These are phyloP conservation scores for Parus major DNA, from an alignment of 2,113 vertebrate species.

Conservation along the genomic window DNA sequence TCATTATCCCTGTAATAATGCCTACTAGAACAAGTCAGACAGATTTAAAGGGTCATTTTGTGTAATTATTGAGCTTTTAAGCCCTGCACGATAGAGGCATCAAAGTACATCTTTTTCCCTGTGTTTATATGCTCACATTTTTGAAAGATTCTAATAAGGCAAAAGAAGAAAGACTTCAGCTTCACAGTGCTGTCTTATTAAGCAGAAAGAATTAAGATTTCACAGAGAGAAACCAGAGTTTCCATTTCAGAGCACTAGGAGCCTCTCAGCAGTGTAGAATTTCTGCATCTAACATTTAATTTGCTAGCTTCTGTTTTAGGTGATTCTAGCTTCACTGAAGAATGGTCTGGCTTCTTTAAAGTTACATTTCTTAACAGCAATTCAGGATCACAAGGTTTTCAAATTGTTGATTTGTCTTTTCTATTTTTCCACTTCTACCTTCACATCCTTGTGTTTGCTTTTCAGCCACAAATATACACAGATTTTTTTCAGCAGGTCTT, in stretches of 20 bases:
- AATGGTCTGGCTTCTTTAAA: background rate
- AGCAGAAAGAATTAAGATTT: constrained; percentile 6
- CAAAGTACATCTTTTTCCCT: constrained; percentile 4
- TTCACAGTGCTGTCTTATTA: background rate
- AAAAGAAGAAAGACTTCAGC: constrained; percentile 1
- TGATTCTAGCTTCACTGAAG: background rate
- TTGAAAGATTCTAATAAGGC: background rate
- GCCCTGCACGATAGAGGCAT: background rate
- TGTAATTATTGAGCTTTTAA: constrained; percentile 46
- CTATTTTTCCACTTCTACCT: background rate
- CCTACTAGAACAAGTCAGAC: constrained; percentile 26
- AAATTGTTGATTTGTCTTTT: background rate
- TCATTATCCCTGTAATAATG: background rate
- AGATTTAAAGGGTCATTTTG: constrained; percentile 51
- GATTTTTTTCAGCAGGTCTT: background rate
- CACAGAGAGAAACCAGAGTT: background rate
- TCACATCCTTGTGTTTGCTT: background rate
- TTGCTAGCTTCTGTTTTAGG: constrained; percentile 18
- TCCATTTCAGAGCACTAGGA: background rate
- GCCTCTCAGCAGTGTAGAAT: background rate
- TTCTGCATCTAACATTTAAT: background rate
- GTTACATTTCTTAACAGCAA: background rate
- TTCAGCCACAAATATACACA: background rate
- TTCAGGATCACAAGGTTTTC: background rate
- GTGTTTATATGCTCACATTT: constrained; percentile 1